Evolutionary conservation across 2,113 vertebrate species (phyloP), one percentile per base, ranked within the genome.

Genomic region (Poeciliopsis occidentalis): DNA sequence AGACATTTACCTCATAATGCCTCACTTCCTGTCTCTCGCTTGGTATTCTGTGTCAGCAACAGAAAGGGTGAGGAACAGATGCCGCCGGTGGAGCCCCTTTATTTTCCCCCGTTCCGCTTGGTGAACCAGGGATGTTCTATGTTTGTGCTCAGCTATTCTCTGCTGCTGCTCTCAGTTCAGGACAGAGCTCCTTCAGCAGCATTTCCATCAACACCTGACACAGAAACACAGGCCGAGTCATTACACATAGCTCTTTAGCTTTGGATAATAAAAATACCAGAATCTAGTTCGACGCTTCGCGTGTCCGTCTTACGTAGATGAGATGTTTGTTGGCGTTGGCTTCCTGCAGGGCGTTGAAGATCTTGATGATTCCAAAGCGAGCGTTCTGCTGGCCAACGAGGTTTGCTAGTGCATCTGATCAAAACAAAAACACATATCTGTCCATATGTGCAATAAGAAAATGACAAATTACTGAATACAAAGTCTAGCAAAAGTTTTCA

Each of bases 371-470:
- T 44, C 98, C 98, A 0, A 96, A 96, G 57, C 97, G 96, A 27
- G 97, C 97, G 12, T 99, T 99, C 91, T 99, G 97, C 84, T 99
- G 97, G 89, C 98, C 98, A 67, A 99, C 97, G 10, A 99, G 95
- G 90, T 95, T 99, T 89, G 97, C 95, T 69, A 99, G 95, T 65
- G 94, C 96, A 94, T 99, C 97, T 99, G 76, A 71, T 34, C 0
- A 22, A 34, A 19, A 10, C 27, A 61, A 63, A 39, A n/a, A 32
- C 13, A 11, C 0, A 11, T 34, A 12, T 4, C n/a, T 17, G 8
- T 19, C 29, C 15, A 19, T 47, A 47, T 19, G 44, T 47, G 44
- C 19, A 47, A 47, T 47, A 5, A 47, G 44, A 19, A 47, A 1
- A 1, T 13, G 4, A 15, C 44, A 19, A 47, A 47, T 7, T 5